phyloP scores from a whole-genome alignment of 1,140 invertebrate genomes.

The Ostrea edulis region DNA sequence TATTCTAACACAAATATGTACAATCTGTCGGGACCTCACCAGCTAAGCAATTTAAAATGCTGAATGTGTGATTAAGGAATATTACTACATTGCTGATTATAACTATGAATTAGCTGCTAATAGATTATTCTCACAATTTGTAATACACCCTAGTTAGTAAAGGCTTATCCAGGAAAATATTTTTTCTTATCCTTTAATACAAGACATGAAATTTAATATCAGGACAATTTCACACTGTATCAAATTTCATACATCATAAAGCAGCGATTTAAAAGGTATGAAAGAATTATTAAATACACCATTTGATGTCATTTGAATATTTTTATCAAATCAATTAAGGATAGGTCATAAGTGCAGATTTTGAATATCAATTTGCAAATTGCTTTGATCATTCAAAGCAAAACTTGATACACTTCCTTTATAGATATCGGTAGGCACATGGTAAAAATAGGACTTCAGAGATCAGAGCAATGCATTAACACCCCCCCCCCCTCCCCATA shows the following conservation, averaged over 20 bases:
- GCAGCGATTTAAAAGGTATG: slow-evolving; percentile 2
- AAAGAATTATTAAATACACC: neutral
- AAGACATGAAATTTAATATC: neutral
- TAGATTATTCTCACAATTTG: neutral
- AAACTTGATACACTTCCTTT: neutral
- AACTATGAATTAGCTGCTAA: slow-evolving; percentile 4
- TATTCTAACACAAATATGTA: slow-evolving; percentile 2
- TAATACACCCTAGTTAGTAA: neutral
- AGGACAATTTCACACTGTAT: neutral
- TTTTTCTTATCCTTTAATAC: slow-evolving; percentile 1
- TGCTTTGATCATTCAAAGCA: neutral
- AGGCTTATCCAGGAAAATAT: neutral
- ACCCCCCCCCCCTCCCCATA: no score
- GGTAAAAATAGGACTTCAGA: neutral
- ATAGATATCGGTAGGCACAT: neutral
- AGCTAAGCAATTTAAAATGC: slow-evolving; percentile 13
- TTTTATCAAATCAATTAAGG: neutral
- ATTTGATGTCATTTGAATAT: neutral
- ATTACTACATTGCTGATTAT: slow-evolving; percentile 26
- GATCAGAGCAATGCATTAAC: neutral
- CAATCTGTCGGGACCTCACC: neutral
- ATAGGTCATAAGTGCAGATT: neutral
- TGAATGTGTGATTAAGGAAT: neutral
- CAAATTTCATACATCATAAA: slow-evolving; percentile 13
- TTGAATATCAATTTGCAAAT: neutral